Evolutionary conservation across 1,140 invertebrate genomes (phyloP), one percentile per base, ranked within the genome.

Genomic region (Chironomus striatipennis): DNA sequence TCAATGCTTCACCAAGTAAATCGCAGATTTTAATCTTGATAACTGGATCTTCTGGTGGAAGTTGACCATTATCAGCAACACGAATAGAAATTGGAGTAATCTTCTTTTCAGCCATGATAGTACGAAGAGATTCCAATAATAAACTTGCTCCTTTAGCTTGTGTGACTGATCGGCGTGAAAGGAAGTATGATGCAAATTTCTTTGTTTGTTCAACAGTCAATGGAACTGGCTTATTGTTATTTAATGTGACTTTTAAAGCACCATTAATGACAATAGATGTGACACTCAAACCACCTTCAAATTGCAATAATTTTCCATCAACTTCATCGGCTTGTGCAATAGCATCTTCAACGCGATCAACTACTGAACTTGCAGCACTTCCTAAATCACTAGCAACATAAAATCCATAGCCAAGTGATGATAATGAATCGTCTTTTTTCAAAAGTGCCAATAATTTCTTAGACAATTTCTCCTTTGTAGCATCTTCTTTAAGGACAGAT

Each of bases 301-400:
- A 98, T 84, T 98, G 92, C 57, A 97, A 85, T 77, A 91, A 90
- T 79, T 89, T 89, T 9, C 91, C 90, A 85, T 98, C 92, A 21
- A 97, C 90, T 87, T 98, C 96, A 86, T 99, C 96, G 43, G 96
- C 96, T 82, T 98, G 95, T 12, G 94, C 90, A 77, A 98, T 85
- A 65, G 93, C 90, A 84, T 97, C 95, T 85, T 97, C 94, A 73
- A 97, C 90, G 73, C 91, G 88, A 75, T 93, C 89, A 75, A 89
- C 87, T 43, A 91, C 90, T 83, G 92, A 91, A 78, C 89, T 88
- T 57, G 90, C 87, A 76, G 87, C 87, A 20, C 84, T 82, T 0
- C 88, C 89, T 76, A 90, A 83, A 75, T 88, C 85, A 21, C 93
- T 83, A 57, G 93, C 93, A 75, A 95, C 87, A 76, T 92, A 89